Percentiles rank a stretch among this genome's conserved stretches.
These are phyloP conservation scores for Trichacis sp. DNA, from an alignment of 2,888 invertebrate species.

Conservation along the genomic window DNA sequence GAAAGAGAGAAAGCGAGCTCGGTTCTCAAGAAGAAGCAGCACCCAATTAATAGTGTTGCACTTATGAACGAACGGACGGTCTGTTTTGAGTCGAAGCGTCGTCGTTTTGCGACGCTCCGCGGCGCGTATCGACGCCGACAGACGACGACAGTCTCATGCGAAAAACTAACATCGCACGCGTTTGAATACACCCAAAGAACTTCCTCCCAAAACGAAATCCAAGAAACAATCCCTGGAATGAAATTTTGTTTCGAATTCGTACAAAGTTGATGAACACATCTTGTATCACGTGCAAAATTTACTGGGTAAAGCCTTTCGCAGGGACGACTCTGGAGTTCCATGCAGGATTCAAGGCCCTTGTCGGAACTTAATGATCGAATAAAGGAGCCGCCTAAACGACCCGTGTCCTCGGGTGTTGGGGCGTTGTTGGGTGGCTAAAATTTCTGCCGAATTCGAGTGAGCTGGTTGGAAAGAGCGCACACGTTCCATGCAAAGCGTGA, in stretches of 20 bases:
- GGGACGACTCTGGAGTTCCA: slow-evolving; percentile 29
- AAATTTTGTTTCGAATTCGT: background rate
- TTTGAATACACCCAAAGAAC: slow-evolving; percentile 47
- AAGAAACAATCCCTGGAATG: too few relatives aligned
- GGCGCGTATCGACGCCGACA: slow-evolving; percentile 62
- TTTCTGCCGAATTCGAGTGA: slow-evolving; percentile 42
- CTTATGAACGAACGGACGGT: slow-evolving; percentile 37
- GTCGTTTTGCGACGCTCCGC: slow-evolving; percentile 59
- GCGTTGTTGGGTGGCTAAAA: slow-evolving; percentile 49
- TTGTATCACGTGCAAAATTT: slow-evolving; percentile 41
- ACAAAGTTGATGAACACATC: slow-evolving; percentile 9
- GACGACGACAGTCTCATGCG: slow-evolving; percentile 51
- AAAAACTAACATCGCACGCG: slow-evolving; percentile 44
- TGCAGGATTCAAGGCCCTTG: slow-evolving; percentile 42
- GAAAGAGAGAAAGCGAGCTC: slow-evolving; percentile 36
- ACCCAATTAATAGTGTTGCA: slow-evolving; percentile 48
- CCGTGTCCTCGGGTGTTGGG: slow-evolving; percentile 65
- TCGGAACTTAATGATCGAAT: slow-evolving; percentile 64
- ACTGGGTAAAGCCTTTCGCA: slow-evolving; percentile 44
- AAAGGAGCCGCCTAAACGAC: slow-evolving; percentile 67
- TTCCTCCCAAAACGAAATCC: too few relatives aligned
- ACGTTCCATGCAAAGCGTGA: slow-evolving; percentile 42
- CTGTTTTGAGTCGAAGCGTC: slow-evolving; percentile 50
- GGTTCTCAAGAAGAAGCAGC: slow-evolving; percentile 36
- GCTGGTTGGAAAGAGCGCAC: slow-evolving; percentile 50